phyloP scores from a whole-genome alignment of 2,113 vertebrate species.

The Hymenochirus boettgeri region DNA sequence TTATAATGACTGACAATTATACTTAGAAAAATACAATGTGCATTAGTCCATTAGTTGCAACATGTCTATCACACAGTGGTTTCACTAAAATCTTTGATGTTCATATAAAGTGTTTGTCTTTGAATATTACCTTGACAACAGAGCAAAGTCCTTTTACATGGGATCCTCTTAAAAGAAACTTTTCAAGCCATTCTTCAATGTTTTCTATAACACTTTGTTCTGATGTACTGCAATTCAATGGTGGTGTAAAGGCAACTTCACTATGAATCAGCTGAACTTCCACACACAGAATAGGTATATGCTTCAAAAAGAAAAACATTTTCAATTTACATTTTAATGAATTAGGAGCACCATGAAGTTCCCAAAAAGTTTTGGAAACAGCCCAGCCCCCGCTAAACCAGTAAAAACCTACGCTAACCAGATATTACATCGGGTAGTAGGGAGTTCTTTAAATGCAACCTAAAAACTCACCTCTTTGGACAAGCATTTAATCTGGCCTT shows the following conservation, averaged over 20 bases:
- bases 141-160: slow-evolving; percentile 17
- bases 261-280: slow-evolving; percentile 25
- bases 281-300: slow-evolving; percentile 14
- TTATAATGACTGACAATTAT: no score
- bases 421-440: no score
- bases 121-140: slow-evolving; percentile 9
- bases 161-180: slow-evolving; percentile 27
- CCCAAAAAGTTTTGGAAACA: no score
- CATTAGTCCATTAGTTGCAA: background rate
- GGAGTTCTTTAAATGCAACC: no score
- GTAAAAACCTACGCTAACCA: no score
- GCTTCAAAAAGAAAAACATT: slow-evolving; percentile 2
- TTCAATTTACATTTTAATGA: no score
- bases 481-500: no score
- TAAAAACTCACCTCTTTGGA: no score
- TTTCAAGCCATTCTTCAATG: slow-evolving; percentile 28
- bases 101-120: background rate
- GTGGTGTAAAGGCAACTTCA: slow-evolving; percentile 33
- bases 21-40: no score
- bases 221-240: slow-evolving; percentile 24
- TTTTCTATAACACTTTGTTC: slow-evolving; percentile 32
- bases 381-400: no score
- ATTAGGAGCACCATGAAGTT: no score
- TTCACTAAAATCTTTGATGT: background rate
- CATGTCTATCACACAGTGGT: background rate